These are phyloP conservation scores for Drosophila atroscutellata DNA, from an alignment of 2,888 invertebrate genomes.

Conservation along the genomic window DNA sequence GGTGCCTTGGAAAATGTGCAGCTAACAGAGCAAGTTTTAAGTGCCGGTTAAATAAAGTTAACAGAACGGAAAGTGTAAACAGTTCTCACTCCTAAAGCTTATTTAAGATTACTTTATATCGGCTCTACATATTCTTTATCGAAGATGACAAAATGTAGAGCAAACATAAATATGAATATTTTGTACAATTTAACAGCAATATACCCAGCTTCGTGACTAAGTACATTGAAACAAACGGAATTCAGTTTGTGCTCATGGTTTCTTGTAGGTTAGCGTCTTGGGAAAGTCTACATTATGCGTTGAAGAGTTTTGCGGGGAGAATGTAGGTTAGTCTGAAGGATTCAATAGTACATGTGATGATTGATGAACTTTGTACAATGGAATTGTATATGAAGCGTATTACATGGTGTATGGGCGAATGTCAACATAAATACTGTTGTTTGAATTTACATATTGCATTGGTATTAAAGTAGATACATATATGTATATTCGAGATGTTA, in stretches of 20 bases:
- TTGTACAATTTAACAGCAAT: not conserved
- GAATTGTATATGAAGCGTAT: constrained; percentile 33
- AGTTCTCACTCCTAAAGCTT: constrained; percentile 7
- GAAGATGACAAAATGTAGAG: not conserved
- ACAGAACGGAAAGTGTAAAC: not conserved
- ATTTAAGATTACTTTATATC: not conserved
- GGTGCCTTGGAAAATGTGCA: constrained; percentile 40
- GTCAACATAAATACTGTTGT: constrained; percentile 37
- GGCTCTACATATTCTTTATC: not conserved
- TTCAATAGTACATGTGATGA: constrained; percentile 26
- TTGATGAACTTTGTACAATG: constrained; percentile 55
- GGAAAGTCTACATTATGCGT: constrained; percentile 27
- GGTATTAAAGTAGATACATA: constrained; percentile 42
- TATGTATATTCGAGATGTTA: constrained; percentile 57
- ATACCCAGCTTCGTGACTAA: constrained; percentile 3
- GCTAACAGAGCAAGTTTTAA: constrained; percentile 31
- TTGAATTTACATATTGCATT: constrained; percentile 44
- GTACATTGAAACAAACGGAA: constrained; percentile 14
- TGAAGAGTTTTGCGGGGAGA: constrained; percentile 13
- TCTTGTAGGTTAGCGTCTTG: constrained; percentile 3
- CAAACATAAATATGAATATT: constrained; percentile 3
- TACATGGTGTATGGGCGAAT: constrained; percentile 37
- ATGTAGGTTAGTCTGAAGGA: constrained; percentile 19
- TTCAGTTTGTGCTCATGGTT: constrained; percentile 30
- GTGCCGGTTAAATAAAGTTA: constrained; percentile 3